Percentiles rank a stretch among this genome's conserved stretches.
Conservation (phyloP, 2,113 vertebrate genomes). For the Ophthalmolycus amberensis region DNA sequence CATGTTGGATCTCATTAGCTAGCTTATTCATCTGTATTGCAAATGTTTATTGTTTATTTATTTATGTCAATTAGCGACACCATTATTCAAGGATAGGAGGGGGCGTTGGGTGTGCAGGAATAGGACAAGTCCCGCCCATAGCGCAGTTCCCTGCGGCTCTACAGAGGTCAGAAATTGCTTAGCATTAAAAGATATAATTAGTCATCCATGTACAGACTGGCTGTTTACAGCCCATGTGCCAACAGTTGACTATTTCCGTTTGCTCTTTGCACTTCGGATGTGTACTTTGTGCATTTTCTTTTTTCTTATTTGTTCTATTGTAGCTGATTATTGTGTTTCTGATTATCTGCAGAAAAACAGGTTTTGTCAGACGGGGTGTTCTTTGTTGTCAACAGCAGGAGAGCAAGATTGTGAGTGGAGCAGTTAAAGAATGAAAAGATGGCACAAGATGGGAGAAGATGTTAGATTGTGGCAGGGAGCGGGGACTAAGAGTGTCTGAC, state of each 20-base stretch:
- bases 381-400: slow-evolving; percentile 76
- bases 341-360: slow-evolving; percentile 58
- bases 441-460: slow-evolving; percentile 69
- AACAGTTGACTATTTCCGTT: slow-evolving; percentile 48
- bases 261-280: slow-evolving; percentile 27
- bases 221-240: slow-evolving; percentile 52
- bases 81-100: slow-evolving; percentile 20
- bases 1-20: slow-evolving; percentile 55
- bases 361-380: slow-evolving; percentile 53
- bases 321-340: slow-evolving; percentile 65
- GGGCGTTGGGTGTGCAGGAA: slow-evolving; percentile 6
- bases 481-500: slow-evolving; percentile 70
- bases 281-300: slow-evolving; percentile 52
- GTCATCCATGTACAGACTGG: slow-evolving; percentile 19
- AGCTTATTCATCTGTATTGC: slow-evolving; percentile 41
- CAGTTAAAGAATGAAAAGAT: slow-evolving; percentile 74
- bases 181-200: slow-evolving; percentile 49
- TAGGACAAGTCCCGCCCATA: slow-evolving; percentile 14
- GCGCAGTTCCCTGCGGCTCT: slow-evolving; percentile 26
- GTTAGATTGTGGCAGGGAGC: slow-evolving; percentile 75
- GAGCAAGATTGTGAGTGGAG: slow-evolving; percentile 70
- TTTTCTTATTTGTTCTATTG: slow-evolving; percentile 29
- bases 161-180: slow-evolving; percentile 43
- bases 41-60: slow-evolving; percentile 45
- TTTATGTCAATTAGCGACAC: slow-evolving; percentile 47